These are phyloP conservation scores for Sceloporus tristichus DNA, from an alignment of 2,113 vertebrate species.

Conservation along the genomic window DNA sequence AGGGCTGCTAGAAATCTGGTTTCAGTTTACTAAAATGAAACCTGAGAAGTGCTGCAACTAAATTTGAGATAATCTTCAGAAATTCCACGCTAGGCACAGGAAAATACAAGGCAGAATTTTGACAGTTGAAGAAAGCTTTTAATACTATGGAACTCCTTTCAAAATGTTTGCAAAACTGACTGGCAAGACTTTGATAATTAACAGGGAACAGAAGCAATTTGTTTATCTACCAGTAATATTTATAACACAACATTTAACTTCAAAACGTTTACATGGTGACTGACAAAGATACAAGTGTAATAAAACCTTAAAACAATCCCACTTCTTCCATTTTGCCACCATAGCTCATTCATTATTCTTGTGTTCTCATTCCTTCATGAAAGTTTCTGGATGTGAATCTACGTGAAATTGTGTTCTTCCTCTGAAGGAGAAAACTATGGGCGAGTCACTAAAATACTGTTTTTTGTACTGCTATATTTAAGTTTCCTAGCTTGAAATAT, in stretches of 20 bases:
- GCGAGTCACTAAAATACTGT: not conserved
- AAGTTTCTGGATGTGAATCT: not conserved
- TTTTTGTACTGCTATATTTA: constrained; percentile 28
- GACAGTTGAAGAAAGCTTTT: no score
- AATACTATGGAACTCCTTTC: no score
- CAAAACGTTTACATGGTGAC: no score
- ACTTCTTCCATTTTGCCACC: not conserved
- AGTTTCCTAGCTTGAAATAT: constrained; percentile 39
- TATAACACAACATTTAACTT: no score
- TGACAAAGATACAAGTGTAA: no score
- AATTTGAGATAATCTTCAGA: not conserved
- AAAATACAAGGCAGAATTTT: not conserved
- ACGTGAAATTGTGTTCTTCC: not conserved
- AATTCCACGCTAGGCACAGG: not conserved
- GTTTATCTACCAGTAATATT: no score
- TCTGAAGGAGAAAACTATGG: not conserved
- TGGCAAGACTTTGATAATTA: no score
- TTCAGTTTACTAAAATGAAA: not conserved
- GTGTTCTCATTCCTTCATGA: not conserved
- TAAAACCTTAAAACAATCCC: not conserved
- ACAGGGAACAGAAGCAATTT: no score
- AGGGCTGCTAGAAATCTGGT: not conserved
- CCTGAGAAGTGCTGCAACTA: not conserved
- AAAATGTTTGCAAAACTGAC: no score
- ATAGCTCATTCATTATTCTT: not conserved